phyloP scores from a whole-genome alignment of 2,888 invertebrate genomes.

The Acleris sparsana region DNA sequence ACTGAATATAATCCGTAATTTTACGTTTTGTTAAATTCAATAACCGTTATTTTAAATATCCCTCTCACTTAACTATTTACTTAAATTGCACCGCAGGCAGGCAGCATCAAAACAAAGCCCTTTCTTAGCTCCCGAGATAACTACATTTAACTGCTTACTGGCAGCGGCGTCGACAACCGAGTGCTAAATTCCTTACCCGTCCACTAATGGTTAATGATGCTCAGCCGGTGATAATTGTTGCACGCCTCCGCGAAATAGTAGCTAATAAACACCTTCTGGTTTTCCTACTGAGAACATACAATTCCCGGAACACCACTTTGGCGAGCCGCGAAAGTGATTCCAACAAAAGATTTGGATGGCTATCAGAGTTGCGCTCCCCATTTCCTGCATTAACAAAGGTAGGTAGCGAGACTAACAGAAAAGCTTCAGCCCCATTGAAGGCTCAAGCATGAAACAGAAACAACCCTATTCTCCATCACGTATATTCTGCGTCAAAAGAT shows the following conservation, averaged over 20 bases:
- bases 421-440: constrained; percentile 61
- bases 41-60: too few relatives aligned
- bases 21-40: too few relatives aligned
- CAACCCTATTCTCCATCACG: constrained; percentile 71
- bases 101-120: too few relatives aligned
- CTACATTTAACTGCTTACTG: not conserved
- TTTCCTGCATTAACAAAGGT: constrained; percentile 32
- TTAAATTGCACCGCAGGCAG: too few relatives aligned
- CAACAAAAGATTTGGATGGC: constrained; percentile 23
- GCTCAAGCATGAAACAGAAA: constrained; percentile 73
- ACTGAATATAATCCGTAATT: too few relatives aligned
- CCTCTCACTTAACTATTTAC: too few relatives aligned
- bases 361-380: constrained; percentile 31
- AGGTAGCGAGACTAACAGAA: constrained; percentile 48
- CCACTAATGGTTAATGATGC: constrained; percentile 48
- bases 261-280: constrained; percentile 12
- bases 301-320: constrained; percentile 19
- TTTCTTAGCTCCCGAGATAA: not conserved
- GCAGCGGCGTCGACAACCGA: constrained; percentile 37
- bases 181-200: constrained; percentile 52
- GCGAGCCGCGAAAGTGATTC: constrained; percentile 21
- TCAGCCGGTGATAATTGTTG: constrained; percentile 51
- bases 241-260: constrained; percentile 48
- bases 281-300: constrained; percentile 1
- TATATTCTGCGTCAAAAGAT: constrained; percentile 67